Conservation (phyloP, 2,888 invertebrate genomes). For the Drosophila algonquin region DNA sequence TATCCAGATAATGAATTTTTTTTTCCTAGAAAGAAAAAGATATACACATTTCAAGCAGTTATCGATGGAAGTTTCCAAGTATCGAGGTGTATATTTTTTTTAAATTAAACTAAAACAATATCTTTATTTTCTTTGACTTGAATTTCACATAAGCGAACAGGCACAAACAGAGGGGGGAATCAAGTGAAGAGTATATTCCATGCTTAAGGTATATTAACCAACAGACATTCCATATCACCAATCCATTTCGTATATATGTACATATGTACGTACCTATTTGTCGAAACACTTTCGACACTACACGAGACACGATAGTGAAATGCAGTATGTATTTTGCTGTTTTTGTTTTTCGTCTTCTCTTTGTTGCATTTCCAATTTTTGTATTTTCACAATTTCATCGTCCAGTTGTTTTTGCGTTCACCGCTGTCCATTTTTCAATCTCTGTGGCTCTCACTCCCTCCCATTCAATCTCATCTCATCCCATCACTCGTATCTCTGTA, state of each 20-base stretch:
- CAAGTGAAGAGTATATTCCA: background rate
- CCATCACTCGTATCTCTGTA: background rate
- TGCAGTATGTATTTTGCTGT: conserved; percentile 2
- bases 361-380: conserved; percentile 21
- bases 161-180: background rate
- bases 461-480: background rate
- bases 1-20: background rate
- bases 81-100: too few species aligned
- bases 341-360: background rate
- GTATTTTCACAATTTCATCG: conserved; percentile 45
- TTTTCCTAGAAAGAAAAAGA: background rate
- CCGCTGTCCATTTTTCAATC: conserved; percentile 42
- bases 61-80: background rate
- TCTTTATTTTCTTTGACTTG: too few species aligned
- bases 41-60: background rate
- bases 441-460: conserved; percentile 21
- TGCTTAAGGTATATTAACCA: background rate
- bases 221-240: background rate
- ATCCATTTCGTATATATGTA: background rate
- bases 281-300: background rate
- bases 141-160: background rate
- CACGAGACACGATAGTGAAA: background rate
- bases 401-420: conserved; percentile 45
- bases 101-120: too few species aligned
- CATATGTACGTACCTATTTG: background rate